Percentiles rank a stretch among this genome's conserved stretches.
phyloP scores from a whole-genome alignment of 2,888 invertebrate species.

The Therioaphis trifolii region DNA sequence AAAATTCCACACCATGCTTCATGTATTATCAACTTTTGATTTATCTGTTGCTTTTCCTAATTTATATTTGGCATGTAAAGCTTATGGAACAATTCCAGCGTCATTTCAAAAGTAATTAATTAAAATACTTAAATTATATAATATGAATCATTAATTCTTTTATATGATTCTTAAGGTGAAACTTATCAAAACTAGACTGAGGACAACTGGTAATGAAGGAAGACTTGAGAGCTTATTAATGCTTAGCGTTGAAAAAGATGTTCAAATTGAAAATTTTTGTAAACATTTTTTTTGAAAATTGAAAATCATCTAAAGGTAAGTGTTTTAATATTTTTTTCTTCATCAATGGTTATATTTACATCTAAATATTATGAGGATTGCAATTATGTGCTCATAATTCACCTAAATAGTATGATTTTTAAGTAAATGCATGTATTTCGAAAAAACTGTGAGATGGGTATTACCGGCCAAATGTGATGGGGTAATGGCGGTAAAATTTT shows the following conservation, averaged over 20 bases:
- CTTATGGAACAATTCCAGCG: constrained; percentile 23
- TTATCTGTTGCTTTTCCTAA: constrained; percentile 25
- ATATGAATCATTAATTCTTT: background rate
- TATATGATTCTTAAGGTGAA: background rate
- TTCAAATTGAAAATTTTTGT: no score
- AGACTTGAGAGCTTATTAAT: constrained; percentile 15
- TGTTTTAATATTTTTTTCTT: no score
- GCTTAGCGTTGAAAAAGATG: constrained; percentile 16
- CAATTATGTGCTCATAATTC: no score
- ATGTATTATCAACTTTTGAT: constrained; percentile 18
- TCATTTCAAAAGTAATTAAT: constrained; percentile 15
- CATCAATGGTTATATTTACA: no score
- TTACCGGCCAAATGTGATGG: no score
- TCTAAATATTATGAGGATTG: no score
- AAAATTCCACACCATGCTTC: constrained; percentile 2
- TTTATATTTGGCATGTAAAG: constrained; percentile 19
- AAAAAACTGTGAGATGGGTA: background rate
- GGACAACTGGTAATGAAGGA: background rate
- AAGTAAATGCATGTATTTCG: background rate
- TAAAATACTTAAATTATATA: background rate
- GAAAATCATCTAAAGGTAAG: no score
- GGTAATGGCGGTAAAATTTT: no score
- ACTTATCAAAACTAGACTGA: constrained; percentile 19
- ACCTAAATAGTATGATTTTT: no score
- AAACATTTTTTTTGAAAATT: no score